Percentiles rank a stretch among this genome's conserved stretches.
These are phyloP conservation scores for Drosophila picticornis DNA, from an alignment of 2,888 invertebrate species.

Conservation along the genomic window DNA sequence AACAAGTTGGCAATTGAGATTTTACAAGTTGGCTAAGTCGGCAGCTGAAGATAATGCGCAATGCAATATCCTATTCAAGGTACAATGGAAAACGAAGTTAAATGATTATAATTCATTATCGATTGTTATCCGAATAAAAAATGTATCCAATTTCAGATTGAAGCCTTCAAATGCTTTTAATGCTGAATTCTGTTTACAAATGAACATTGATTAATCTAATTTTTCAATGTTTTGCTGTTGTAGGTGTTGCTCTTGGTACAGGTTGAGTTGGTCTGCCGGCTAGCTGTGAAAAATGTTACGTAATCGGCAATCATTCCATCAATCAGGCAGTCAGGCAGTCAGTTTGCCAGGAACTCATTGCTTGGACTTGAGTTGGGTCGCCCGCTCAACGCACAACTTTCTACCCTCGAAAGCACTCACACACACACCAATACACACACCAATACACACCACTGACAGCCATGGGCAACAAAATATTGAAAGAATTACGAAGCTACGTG, in stretches of 20 bases:
- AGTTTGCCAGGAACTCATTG: constrained; percentile 24
- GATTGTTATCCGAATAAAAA: neutral
- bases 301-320: constrained; percentile 70
- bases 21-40: neutral
- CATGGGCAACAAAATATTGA: constrained; percentile 42
- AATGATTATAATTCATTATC: constrained; percentile 5
- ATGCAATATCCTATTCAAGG: neutral
- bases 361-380: constrained; percentile 48
- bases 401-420: constrained; percentile 4
- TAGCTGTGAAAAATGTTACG: constrained; percentile 34
- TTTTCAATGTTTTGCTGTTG: neutral
- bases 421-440: constrained; percentile 4
- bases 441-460: constrained; percentile 17
- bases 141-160: neutral
- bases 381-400: constrained; percentile 11
- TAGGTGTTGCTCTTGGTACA: neutral
- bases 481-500: constrained; percentile 39
- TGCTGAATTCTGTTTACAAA: neutral
- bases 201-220: constrained; percentile 10
- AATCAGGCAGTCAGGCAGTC: constrained; percentile 43
- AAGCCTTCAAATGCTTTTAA: neutral
- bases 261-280: neutral
- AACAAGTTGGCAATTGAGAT: neutral
- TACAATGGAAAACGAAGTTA: neutral
- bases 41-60: neutral